A percentile compares a stretch with the other conserved stretches of the same genome.
Evolutionary conservation across 2,888 invertebrate species (phyloP).

Genomic region (Eulithis prunata): DNA sequence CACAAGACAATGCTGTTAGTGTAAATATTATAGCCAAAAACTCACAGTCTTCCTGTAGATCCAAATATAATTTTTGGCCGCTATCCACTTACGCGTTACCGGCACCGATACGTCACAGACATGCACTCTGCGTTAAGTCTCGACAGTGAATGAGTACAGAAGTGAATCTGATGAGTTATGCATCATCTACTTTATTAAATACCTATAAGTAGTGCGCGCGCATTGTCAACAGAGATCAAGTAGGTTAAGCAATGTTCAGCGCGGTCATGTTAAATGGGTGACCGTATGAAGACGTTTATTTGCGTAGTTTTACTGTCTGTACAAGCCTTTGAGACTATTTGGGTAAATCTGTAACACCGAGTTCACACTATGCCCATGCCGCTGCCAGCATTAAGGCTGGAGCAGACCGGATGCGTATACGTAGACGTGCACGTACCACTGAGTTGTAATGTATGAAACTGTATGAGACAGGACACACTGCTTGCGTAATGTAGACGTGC

Average conservation of each 20-base stretch:
- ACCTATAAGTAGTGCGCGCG: neutral
- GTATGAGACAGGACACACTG: too few relatives aligned
- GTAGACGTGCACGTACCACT: too few relatives aligned
- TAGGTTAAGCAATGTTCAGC: neutral
- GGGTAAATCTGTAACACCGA: too few relatives aligned
- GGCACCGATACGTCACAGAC: neutral
- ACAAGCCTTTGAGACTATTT: too few relatives aligned
- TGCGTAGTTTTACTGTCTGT: too few relatives aligned
- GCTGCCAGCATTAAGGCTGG: too few relatives aligned
- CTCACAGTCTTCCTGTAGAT: slow-evolving; percentile 40
- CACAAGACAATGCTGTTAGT: neutral
- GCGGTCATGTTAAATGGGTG: neutral
- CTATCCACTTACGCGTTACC: slow-evolving; percentile 28
- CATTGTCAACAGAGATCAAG: neutral
- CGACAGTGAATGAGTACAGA: slow-evolving; percentile 13
- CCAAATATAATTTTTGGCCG: slow-evolving; percentile 40
- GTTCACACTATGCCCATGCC: too few relatives aligned
- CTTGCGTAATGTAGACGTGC: too few relatives aligned
- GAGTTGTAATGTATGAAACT: too few relatives aligned
- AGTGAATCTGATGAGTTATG: slow-evolving; percentile 4
- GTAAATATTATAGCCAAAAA: slow-evolving; percentile 33
- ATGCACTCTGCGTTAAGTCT: neutral
- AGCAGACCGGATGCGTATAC: too few relatives aligned
- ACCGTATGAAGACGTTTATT: neutral
- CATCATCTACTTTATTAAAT: slow-evolving; percentile 10